Percentiles rank a stretch among this genome's conserved stretches.
Evolutionary conservation across 2,113 vertebrate species (phyloP).

Genomic region (Crotophaga sulcirostris): DNA sequence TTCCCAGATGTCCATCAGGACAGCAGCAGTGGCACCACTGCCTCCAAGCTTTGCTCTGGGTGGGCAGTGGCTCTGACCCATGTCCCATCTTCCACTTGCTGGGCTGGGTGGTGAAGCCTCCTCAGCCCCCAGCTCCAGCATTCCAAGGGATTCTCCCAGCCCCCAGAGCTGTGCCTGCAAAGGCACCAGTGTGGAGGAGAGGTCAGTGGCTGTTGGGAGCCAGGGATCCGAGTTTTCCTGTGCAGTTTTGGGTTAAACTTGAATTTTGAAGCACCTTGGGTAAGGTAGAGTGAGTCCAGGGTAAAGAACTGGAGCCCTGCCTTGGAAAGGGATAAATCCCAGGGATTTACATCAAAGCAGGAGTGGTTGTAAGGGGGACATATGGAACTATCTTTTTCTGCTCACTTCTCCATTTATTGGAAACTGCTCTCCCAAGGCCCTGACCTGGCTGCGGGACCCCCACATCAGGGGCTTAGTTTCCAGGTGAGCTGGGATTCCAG

Average conservation of each 20-base stretch:
- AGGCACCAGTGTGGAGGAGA: background rate
- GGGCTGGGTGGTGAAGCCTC: background rate
- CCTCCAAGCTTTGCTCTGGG: background rate
- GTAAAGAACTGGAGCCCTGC: background rate
- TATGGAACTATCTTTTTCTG: background rate
- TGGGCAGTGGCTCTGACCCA: background rate
- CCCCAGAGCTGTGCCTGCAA: background rate
- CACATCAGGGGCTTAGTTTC: background rate
- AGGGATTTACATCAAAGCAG: background rate
- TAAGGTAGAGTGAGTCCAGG: background rate
- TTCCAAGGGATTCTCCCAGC: background rate
- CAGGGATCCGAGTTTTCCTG: background rate
- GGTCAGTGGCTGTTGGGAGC: background rate
- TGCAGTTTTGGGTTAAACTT: background rate
- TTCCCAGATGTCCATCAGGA: background rate
- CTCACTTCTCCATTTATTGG: background rate
- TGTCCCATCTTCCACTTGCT: background rate
- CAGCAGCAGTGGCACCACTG: background rate
- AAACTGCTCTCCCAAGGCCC: background rate
- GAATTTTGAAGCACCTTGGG: background rate
- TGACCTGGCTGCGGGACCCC: background rate
- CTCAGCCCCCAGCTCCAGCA: rapidly evolving
- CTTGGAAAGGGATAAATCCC: background rate
- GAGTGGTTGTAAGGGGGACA: background rate
- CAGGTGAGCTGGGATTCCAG: background rate